Base-by-base conservation (phyloP, 1,140 invertebrate species). In the Dermatophagoides farinae region DNA sequence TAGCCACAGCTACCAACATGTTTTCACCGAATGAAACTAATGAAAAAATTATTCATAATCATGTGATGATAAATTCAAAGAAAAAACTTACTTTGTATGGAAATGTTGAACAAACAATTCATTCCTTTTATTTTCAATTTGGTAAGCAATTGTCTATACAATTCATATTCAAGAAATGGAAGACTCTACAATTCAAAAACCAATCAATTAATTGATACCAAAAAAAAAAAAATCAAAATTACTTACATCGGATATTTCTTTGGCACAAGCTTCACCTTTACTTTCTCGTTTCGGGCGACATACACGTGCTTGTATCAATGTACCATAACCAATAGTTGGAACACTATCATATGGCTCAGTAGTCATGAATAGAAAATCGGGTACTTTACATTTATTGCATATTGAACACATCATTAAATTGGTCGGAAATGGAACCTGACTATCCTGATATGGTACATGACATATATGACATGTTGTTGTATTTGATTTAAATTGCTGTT, bases 111-210 rank as follows among this genome's bases (percentile, higher is more conserved):
- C 20, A 91, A 76, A n/a, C 84, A 82, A 74, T 92, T 93, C 86
- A 92, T 89, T 16, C 87, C 90, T 69, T 87, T 88, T 37, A 78
- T 83, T 70, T 86, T 82, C 0, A 96, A 72, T 71, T 93, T 96
- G 67, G 89, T 90, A 1, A 93, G 77, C 12, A 96, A 73, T 66
- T 93, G 79, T 63, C 86, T 82, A 70, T 97, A 88, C 31, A 97
- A 73, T 70, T 97, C 92, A 72, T 95, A 96, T 71, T 97, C 90
- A 47, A 97, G 70, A 73, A 97, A 96, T 0, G 92, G 92, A 46
- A 97, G 73, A 65, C 67, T 68, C 68, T 69, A 23, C 40, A 53
- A 54, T 4, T 4, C 31, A 31, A 31, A 55, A 37, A 37, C 12
- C 31, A 16, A 52, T 51, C 39, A 41, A 18, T 44, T 14, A 62